Base-by-base conservation (phyloP, 1,140 invertebrate genomes). In the Cylas formicarius region DNA sequence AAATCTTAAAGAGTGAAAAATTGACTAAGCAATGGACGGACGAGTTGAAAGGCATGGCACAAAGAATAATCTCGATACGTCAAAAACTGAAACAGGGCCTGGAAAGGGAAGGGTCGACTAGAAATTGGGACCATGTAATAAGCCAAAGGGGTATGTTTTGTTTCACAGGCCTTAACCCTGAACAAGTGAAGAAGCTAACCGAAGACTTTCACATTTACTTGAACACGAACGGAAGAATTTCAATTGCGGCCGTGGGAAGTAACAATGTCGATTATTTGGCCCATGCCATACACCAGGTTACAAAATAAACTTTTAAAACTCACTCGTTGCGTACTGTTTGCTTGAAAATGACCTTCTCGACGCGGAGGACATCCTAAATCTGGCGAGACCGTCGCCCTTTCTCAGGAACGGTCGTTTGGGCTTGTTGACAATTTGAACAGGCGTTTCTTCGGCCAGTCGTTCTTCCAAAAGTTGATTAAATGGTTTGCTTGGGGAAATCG, bases 71-170 rank as follows among this genome's bases (percentile, higher is more conserved):
- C 57, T 72, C 73, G 10, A 89, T 97, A 70, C 77, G 96, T 35
- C 70, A 68, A 14, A 69, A 80, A 53, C 72, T 98, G 3, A 75
- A 76, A 24, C 72, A 82, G 0, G 82, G 87, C 61, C 71, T 99
- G 24, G 75, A 78, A 50, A 84, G 85, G 44, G 80, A 87, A 58
- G 94, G 94, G 94, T 98, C 63, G 93, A 90, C 35, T 82, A 98
- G 65, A 94, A 98, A 73, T 98, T 99, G 66, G 96, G 95, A 64
- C 19, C 95, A 99, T 67, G 95, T 98, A 62, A 94, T 90, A 35
- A 83, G 98, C 65, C 95, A 99, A 72, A 98, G 98, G 66, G 96
- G 96, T 63, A 99, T 99, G 96, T 99, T 99, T 72, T 98, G 93
- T 67, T 99, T 82, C 67, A 97, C 94, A 29, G 52, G 48, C 3